Evolutionary conservation across 1,140 invertebrate species (phyloP).

Genomic region (Harlomillsia oculata): DNA sequence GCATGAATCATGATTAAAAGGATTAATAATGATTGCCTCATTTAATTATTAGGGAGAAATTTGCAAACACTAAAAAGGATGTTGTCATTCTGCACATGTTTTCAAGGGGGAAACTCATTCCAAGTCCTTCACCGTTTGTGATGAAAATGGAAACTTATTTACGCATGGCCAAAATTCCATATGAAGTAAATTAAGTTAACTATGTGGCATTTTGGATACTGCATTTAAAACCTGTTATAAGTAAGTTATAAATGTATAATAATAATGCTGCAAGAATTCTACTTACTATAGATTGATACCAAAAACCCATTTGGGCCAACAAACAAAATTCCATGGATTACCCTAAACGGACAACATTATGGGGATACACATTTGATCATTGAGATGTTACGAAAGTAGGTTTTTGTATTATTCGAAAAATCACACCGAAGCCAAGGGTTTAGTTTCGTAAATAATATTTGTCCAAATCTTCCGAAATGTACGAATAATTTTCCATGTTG

Average conservation of each 20-base stretch:
- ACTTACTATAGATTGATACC: conserved; percentile 12
- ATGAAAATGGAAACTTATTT: conserved; percentile 30
- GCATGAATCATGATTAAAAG: too few species aligned
- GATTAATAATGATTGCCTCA: too few species aligned
- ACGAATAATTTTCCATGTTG: neutral
- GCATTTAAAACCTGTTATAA: neutral
- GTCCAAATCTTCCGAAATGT: neutral
- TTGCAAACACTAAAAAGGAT: conserved; percentile 13
- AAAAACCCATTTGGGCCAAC: conserved; percentile 15
- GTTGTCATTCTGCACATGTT: conserved; percentile 15
- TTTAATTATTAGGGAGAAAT: conserved; percentile 13
- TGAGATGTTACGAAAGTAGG: conserved; percentile 7
- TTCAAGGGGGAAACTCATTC: conserved; percentile 8
- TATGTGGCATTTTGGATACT: neutral
- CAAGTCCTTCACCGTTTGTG: conserved; percentile 26
- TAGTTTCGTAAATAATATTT: neutral
- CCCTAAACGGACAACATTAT: conserved; percentile 39
- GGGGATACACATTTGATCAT: conserved; percentile 37
- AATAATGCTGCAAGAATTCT: neutral
- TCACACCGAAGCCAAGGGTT: neutral
- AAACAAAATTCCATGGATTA: conserved; percentile 41
- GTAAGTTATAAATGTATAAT: neutral
- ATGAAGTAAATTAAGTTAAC: conserved; percentile 22
- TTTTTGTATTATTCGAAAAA: neutral
- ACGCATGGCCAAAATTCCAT: conserved; percentile 26